Conservation (phyloP, 1,140 invertebrate genomes). For the Sipha flava region DNA sequence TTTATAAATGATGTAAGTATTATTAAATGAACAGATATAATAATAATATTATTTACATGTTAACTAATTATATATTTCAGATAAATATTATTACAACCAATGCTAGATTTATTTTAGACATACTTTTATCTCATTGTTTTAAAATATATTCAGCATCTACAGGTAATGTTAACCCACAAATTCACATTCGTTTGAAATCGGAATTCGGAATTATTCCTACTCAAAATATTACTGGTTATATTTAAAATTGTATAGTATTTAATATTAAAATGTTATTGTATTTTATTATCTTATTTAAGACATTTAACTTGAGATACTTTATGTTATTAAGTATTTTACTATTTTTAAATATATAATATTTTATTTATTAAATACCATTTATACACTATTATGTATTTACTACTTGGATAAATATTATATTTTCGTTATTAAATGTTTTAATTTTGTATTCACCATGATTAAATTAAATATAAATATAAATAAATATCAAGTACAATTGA, state of each 20-base stretch:
- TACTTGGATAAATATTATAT: no score
- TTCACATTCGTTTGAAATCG: constrained; percentile 9
- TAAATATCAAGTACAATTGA: no score
- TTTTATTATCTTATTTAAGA: neutral
- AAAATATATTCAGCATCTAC: constrained; percentile 4
- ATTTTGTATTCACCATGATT: no score
- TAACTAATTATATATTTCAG: neutral
- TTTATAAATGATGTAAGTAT: constrained; percentile 51
- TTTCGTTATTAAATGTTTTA: neutral
- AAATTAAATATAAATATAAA: no score
- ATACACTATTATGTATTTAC: no score
- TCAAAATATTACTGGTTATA: constrained; percentile 26
- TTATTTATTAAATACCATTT: neutral
- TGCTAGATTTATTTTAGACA: constrained; percentile 18
- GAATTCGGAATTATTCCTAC: constrained; percentile 26
- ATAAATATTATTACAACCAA: constrained; percentile 26
- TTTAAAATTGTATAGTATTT: neutral
- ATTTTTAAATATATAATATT: neutral
- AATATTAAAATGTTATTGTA: neutral
- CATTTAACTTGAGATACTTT: neutral
- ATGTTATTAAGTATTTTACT: neutral
- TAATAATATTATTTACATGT: neutral
- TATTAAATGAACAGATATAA: neutral
- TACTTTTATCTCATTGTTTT: constrained; percentile 11
- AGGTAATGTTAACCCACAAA: neutral